Percentiles rank a stretch among this genome's conserved stretches.
Conservation (phyloP, 2,797 vertebrate genomes). For the Enteromius argenteus region DNA sequence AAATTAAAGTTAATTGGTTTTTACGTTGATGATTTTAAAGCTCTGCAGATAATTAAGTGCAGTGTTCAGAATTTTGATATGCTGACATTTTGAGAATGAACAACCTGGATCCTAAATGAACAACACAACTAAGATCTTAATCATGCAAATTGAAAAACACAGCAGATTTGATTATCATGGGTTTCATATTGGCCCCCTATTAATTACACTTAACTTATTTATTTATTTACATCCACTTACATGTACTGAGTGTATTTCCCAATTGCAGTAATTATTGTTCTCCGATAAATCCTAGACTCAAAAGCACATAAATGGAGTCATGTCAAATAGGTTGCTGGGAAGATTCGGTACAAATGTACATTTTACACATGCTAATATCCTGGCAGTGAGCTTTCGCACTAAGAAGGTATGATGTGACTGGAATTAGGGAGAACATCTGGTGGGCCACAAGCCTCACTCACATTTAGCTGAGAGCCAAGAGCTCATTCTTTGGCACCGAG, state of each 20-base stretch:
- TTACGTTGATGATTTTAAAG: constrained; percentile 78
- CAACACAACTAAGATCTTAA: constrained; percentile 80
- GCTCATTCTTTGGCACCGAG: constrained; percentile 34
- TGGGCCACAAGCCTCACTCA: constrained; percentile 25
- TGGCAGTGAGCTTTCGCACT: constrained; percentile 19
- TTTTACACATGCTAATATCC: constrained; percentile 38
- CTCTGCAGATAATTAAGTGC: constrained; percentile 81
- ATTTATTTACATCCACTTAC: constrained; percentile 75
- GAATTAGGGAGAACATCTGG: constrained; percentile 33
- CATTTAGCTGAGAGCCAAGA: constrained; percentile 41
- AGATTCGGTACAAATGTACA: not conserved
- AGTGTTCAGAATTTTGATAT: constrained; percentile 81
- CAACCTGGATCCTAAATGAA: constrained; percentile 75
- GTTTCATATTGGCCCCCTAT: constrained; percentile 75
- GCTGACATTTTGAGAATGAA: constrained; percentile 84
- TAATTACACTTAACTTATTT: constrained; percentile 78
- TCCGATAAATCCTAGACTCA: not conserved
- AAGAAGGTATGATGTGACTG: constrained; percentile 33
- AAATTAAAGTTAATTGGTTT: constrained; percentile 82
- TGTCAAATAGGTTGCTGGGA: not conserved
- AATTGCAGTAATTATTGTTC: constrained; percentile 64
- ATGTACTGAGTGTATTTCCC: constrained; percentile 73
- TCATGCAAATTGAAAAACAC: constrained; percentile 81
- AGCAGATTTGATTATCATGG: constrained; percentile 79
- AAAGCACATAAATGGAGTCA: not conserved